A percentile compares a stretch with the other conserved stretches of the same genome.
phyloP scores from a whole-genome alignment of 1,140 invertebrate genomes.

The Araneus ventricosus region DNA sequence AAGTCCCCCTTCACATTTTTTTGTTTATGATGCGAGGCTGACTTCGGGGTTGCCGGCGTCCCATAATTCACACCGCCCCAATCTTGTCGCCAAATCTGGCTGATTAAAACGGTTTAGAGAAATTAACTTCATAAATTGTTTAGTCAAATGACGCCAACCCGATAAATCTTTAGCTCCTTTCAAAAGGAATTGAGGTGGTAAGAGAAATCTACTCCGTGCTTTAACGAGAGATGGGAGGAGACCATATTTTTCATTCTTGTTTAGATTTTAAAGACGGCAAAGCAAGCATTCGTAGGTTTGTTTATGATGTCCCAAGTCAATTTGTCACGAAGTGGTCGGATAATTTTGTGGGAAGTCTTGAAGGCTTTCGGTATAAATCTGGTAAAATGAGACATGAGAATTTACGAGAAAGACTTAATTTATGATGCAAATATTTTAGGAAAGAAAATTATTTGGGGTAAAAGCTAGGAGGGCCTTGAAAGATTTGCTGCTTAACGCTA shows the following conservation, averaged over 20 bases:
- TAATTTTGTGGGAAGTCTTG: not conserved
- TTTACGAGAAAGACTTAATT: too few relatives aligned
- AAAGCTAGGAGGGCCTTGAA: too few relatives aligned
- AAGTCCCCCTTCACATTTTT: not conserved
- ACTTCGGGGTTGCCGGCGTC: not conserved
- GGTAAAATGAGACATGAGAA: too few relatives aligned
- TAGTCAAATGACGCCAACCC: conserved; percentile 3
- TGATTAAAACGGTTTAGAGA: conserved; percentile 6
- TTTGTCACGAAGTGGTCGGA: not conserved
- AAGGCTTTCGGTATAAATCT: too few relatives aligned
- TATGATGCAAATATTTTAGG: too few relatives aligned
- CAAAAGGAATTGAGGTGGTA: not conserved
- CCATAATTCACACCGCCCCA: conserved; percentile 15
- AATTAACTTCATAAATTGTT: conserved; percentile 44
- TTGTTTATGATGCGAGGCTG: not conserved
- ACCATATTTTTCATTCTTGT: not conserved
- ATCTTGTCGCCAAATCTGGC: conserved; percentile 53
- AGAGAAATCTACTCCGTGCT: not conserved
- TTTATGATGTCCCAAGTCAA: not conserved
- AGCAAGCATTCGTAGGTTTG: not conserved
- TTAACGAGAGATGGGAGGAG: not conserved
- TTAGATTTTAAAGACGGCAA: not conserved
- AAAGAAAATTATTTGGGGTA: too few relatives aligned
- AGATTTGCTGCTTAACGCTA: too few relatives aligned
- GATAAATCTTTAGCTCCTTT: conserved; percentile 7